phyloP scores from a whole-genome alignment of 2,113 vertebrate genomes.

The Pomatostomus ruficeps region DNA sequence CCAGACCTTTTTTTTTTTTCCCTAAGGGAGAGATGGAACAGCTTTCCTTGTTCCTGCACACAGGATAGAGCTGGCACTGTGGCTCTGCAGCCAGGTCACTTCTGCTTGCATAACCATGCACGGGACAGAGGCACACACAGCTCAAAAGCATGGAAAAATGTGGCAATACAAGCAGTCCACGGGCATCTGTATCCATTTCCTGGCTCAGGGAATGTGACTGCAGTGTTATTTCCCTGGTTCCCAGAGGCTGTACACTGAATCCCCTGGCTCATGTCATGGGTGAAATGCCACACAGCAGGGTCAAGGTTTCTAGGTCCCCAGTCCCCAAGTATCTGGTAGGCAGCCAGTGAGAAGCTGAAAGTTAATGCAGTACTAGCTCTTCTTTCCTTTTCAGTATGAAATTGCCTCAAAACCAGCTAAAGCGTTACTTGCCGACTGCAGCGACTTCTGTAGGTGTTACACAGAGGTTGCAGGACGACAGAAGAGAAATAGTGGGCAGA shows the following conservation, averaged over 20 bases:
- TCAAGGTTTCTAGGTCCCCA: not conserved
- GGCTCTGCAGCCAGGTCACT: not conserved
- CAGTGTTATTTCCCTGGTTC: not conserved
- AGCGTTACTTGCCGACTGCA: not conserved
- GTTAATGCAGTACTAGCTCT: not conserved
- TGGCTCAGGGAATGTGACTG: not conserved
- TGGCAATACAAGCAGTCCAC: accelerated
- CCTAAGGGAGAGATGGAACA: not conserved
- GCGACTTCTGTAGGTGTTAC: not conserved
- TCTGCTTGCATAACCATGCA: accelerated
- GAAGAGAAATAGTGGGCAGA: not conserved
- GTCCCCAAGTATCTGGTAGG: not conserved
- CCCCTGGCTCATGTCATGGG: accelerated
- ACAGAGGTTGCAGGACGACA: not conserved
- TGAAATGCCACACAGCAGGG: not conserved
- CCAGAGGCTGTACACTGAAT: not conserved
- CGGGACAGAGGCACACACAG: not conserved
- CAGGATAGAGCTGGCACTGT: not conserved
- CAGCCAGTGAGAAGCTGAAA: not conserved
- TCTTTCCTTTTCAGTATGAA: not conserved
- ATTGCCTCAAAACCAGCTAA: not conserved
- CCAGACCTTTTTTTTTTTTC: not conserved
- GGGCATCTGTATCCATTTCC: not conserved
- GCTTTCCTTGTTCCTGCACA: not conserved
- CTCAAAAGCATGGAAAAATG: not conserved